Conservation (phyloP, 2,797 vertebrate genomes). For the Tragelaphus oryx region DNA sequence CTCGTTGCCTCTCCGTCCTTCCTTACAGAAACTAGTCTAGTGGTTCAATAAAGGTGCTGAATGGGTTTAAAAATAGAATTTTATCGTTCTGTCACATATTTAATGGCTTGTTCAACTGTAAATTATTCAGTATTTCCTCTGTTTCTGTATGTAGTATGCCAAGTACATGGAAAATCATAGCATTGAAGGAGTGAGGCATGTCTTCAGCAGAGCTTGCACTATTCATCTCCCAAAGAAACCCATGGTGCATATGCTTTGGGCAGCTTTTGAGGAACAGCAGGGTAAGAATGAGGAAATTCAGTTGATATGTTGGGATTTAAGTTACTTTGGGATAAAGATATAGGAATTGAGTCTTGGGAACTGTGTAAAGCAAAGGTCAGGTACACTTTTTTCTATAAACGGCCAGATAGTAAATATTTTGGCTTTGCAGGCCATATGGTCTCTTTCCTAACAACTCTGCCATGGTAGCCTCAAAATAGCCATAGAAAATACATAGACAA, state of each 20-base stretch:
- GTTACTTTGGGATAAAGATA: constrained; percentile 10
- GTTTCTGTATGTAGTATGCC: constrained; percentile 95
- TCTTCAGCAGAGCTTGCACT: constrained; percentile 96
- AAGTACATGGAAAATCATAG: constrained; percentile 99
- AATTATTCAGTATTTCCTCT: constrained; percentile 83
- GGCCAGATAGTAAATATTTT: background rate
- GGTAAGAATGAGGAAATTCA: constrained; percentile 81
- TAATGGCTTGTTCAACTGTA: constrained; percentile 82
- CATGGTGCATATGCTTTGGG: constrained; percentile 95
- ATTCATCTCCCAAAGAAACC: constrained; percentile 96
- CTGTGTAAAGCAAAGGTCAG: constrained; percentile 21
- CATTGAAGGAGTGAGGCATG: constrained; percentile 94
- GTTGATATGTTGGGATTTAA: constrained; percentile 18
- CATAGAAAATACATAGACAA: background rate
- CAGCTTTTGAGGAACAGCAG: constrained; percentile 98
- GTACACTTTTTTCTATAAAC: background rate
- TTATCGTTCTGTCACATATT: constrained; percentile 98
- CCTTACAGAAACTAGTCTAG: constrained; percentile 99
- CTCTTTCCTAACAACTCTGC: background rate
- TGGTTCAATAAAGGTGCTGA: constrained; percentile 99
- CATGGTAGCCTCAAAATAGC: background rate
- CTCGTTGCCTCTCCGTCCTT: constrained; percentile 99
- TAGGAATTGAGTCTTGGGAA: background rate
- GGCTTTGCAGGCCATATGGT: background rate
- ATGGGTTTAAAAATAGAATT: constrained; percentile 99